Conservation (phyloP, 2,797 vertebrate genomes). For the Tarsius wallacei region DNA sequence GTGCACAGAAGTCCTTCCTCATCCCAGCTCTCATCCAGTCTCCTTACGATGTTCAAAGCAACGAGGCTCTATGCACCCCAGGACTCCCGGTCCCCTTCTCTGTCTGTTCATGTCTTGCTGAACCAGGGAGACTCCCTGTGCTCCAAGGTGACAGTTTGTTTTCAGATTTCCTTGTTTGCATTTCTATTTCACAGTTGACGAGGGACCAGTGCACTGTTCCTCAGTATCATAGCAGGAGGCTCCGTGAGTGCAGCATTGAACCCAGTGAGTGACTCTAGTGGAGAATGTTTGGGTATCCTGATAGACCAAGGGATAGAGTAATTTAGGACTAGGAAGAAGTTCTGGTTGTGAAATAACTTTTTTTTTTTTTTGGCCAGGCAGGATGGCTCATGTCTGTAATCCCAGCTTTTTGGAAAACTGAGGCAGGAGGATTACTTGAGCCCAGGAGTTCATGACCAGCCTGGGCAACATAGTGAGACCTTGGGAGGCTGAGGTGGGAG, state of each 20-base stretch:
- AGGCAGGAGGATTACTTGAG: too few species aligned
- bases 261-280: too few species aligned
- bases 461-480: too few species aligned
- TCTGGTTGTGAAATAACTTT: neutral
- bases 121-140: neutral
- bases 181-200: neutral
- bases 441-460: too few species aligned
- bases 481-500: too few species aligned
- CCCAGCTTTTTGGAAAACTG: too few species aligned
- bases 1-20: neutral
- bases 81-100: neutral
- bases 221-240: neutral
- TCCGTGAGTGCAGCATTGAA: neutral
- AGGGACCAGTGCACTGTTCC: neutral
- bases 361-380: neutral
- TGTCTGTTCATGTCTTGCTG: rapidly evolving
- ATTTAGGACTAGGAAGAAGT: neutral
- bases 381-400: too few species aligned
- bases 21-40: rapidly evolving
- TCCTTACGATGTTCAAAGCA: too few species aligned
- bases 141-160: neutral
- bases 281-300: neutral
- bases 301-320: neutral
- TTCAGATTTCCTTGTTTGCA: neutral
- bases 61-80: rapidly evolving